Evolutionary conservation across 2,113 vertebrate genomes (phyloP), one percentile per base, ranked within the genome.

Genomic region (Haemorhous mexicanus): DNA sequence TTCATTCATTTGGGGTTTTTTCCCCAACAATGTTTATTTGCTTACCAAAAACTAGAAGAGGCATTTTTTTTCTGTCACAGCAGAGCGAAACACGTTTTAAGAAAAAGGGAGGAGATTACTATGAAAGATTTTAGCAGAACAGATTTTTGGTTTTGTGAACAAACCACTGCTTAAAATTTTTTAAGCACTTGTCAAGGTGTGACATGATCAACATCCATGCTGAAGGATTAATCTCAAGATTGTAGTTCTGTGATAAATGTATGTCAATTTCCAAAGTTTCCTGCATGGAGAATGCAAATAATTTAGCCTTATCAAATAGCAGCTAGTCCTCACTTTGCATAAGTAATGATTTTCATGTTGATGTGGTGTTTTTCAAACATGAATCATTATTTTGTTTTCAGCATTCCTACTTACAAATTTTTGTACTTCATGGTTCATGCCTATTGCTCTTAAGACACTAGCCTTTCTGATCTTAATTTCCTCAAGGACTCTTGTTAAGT

Each of bases 251-350:
- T 92, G 35, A 67, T 77, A 86, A 87, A 46, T 10, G 5, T 79
- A 86, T 24, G 27, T 86, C 93, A 39, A 7, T 96, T 95, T 95
- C 72, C 30, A 32, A 82, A 84, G 61, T 77, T 94, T 94, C 50
- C 58, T 92, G 50, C 24, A 24, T 67, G 39, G 23, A 67, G 10
- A 46, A 84, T 80, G 23, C 44, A 72, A 94, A 55, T 94, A 93
- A 91, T 83, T 76, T 91, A 84, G 44, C 32, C 17, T 90, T 96
- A 93, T 78, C 89, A 90, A 97, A 89, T 66, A 78, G 32, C 69
- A 85, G 6, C 59, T 53, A 56, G 39, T 17, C 41, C 27, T 91
- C 16, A 30, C 30, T 90, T 84, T 59, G 23, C 4, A 3, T 82
- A 47, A 49, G 13, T 82, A 13, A 24, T 37, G 20, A 61, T 82